Evolutionary conservation across 2,113 vertebrate genomes (phyloP).

Genomic region (Acinonyx jubatus): DNA sequence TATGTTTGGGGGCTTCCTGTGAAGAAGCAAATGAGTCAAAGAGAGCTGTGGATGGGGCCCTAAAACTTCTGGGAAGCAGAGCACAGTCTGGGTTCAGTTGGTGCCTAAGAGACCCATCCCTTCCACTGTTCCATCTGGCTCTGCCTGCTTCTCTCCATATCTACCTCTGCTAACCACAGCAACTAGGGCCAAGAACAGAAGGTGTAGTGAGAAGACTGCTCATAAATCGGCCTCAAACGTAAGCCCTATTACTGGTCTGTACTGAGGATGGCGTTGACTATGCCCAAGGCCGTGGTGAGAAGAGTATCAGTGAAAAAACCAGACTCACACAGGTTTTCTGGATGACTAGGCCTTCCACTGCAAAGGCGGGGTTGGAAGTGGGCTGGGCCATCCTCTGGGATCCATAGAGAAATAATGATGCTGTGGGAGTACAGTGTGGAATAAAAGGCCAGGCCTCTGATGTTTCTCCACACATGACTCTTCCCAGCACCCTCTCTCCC

Average conservation of each 20-base stretch:
- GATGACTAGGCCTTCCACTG: neutral
- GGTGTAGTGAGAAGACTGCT: neutral
- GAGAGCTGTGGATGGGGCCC: fast-evolving
- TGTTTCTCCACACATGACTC: neutral
- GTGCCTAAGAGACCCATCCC: neutral
- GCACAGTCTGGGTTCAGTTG: neutral
- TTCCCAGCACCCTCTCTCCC: neutral
- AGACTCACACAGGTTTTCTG: neutral
- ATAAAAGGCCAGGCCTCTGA: neutral
- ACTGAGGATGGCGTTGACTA: neutral
- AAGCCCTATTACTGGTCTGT: neutral
- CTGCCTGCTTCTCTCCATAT: neutral
- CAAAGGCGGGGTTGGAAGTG: neutral
- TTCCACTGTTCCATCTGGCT: neutral
- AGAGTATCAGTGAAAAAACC: neutral
- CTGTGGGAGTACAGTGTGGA: neutral
- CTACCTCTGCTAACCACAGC: neutral
- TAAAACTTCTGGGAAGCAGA: no score
- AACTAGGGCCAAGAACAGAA: neutral
- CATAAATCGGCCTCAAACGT: neutral
- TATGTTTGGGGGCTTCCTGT: neutral
- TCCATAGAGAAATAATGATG: neutral
- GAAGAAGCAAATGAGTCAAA: neutral
- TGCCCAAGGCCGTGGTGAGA: neutral
- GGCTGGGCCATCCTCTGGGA: neutral